Conservation (phyloP, 2,888 invertebrate species). For the Ephialtes manifestator region DNA sequence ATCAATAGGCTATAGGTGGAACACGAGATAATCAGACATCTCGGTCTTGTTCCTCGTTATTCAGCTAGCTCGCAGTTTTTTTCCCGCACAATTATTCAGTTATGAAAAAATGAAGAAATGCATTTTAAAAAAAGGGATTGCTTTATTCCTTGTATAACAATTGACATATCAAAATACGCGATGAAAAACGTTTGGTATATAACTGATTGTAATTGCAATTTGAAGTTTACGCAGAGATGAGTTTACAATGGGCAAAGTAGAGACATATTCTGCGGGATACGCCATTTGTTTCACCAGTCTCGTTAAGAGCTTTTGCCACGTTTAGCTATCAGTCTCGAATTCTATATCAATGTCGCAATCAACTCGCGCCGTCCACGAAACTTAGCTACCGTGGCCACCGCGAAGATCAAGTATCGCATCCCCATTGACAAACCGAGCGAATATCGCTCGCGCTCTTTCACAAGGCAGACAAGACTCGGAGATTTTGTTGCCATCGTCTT, state of each 20-base stretch:
- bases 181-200: conserved; percentile 63
- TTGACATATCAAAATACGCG: conserved; percentile 70
- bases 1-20: conserved; percentile 27
- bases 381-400: conserved; percentile 66
- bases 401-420: conserved; percentile 74
- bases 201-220: conserved; percentile 30
- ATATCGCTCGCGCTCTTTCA: conserved; percentile 81
- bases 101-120: background rate
- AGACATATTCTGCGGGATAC: background rate
- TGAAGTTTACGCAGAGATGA: background rate
- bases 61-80: background rate
- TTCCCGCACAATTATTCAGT: background rate
- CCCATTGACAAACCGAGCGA: conserved; percentile 80
- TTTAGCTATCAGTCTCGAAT: background rate
- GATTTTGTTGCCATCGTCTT: conserved; percentile 45
- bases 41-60: background rate
- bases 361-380: background rate
- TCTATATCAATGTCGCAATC: background rate
- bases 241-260: background rate
- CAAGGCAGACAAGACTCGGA: conserved; percentile 67
- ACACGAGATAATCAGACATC: background rate
- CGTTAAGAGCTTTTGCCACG: background rate
- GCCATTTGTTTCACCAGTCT: background rate
- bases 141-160: conserved; percentile 74
- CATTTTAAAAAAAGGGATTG: background rate